Conservation (phyloP, 2,888 invertebrate species). For the Callinectes sapidus region DNA sequence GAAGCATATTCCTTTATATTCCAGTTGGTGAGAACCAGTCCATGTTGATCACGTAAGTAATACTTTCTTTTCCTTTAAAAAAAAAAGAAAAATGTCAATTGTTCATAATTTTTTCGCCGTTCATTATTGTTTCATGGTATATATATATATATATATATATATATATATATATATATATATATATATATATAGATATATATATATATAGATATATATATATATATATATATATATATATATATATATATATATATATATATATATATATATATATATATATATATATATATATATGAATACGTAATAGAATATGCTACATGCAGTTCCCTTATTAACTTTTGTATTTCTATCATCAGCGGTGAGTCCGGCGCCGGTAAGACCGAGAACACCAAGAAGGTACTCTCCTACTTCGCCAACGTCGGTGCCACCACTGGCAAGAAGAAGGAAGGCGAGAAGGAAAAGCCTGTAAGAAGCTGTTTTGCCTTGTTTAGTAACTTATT, state of each 20-base stretch:
- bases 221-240: too few species aligned
- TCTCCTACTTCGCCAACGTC: constrained; percentile 99
- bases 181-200: too few species aligned
- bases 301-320: neutral
- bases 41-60: constrained; percentile 98
- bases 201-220: too few species aligned
- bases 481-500: neutral
- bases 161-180: too few species aligned
- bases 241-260: too few species aligned
- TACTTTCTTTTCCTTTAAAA: neutral
- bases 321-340: neutral
- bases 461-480: constrained; percentile 33
- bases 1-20: constrained; percentile 74
- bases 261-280: too few species aligned
- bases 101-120: neutral
- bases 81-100: too few species aligned
- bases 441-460: constrained; percentile 73
- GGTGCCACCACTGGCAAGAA: constrained; percentile 90
- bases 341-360: constrained; percentile 81
- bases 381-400: constrained; percentile 99
- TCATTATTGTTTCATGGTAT: neutral
- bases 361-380: constrained; percentile 99
- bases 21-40: constrained; percentile 99
- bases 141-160: too few species aligned
- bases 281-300: neutral